These are phyloP conservation scores for Danio jaintianensis DNA, from an alignment of 2,797 vertebrate species.

Conservation along the genomic window DNA sequence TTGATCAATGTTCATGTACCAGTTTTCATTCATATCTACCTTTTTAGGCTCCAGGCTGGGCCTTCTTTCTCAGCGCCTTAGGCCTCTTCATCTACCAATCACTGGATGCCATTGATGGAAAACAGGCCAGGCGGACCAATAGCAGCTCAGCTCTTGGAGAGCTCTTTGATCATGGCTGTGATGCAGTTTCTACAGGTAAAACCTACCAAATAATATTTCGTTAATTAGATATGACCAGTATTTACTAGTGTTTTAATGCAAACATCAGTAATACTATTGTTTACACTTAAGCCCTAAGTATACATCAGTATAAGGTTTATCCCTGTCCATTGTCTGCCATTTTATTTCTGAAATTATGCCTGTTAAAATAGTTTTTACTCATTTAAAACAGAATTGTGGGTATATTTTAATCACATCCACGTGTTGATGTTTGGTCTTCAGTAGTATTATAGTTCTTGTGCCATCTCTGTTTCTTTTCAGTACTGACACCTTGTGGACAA, in stretches of 20 bases:
- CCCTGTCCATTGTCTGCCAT: too few species aligned
- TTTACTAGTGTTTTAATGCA: background rate
- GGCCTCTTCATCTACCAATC: slow-evolving; percentile 97
- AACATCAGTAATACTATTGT: background rate
- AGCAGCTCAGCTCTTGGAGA: slow-evolving; percentile 94
- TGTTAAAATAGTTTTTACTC: too few species aligned
- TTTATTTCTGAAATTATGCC: too few species aligned
- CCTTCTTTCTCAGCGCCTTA: slow-evolving; percentile 86
- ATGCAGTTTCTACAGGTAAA: slow-evolving; percentile 95
- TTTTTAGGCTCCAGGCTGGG: slow-evolving; percentile 90
- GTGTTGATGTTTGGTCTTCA: too few species aligned
- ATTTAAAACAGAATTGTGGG: too few species aligned
- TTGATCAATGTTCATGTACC: background rate
- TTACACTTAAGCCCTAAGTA: background rate
- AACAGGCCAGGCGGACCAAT: slow-evolving; percentile 96
- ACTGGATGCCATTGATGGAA: slow-evolving; percentile 96
- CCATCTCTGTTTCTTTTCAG: too few species aligned
- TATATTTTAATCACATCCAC: too few species aligned
- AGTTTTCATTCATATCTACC: slow-evolving; percentile 23
- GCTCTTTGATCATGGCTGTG: slow-evolving; percentile 98
- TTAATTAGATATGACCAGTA: background rate
- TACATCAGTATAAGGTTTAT: too few species aligned
- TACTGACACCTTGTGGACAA: too few species aligned
- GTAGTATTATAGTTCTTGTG: too few species aligned
- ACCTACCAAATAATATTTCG: background rate